phyloP scores from a whole-genome alignment of 2,797 vertebrate species.

The Peromyscus aztecus region DNA sequence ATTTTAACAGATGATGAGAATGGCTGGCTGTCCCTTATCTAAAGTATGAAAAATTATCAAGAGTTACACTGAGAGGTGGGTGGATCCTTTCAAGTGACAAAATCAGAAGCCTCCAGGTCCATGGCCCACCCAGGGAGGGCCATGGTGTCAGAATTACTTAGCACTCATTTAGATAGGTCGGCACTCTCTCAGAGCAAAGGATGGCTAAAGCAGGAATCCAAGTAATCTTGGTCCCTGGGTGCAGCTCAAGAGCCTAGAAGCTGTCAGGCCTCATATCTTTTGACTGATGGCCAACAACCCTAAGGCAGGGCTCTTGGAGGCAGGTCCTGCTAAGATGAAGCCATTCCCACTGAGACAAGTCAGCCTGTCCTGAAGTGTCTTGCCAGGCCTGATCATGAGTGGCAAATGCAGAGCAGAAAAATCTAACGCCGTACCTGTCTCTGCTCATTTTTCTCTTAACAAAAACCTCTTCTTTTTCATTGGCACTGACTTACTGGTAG shows the following conservation, averaged over 20 bases:
- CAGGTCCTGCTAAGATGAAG: not conserved
- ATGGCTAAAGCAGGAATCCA: not conserved
- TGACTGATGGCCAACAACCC: not conserved
- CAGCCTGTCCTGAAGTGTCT: not conserved
- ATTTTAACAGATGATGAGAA: constrained; percentile 53
- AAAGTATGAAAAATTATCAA: constrained; percentile 60
- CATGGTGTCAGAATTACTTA: constrained; percentile 71
- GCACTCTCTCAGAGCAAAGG: constrained; percentile 25
- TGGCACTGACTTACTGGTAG: not conserved
- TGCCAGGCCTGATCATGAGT: not conserved
- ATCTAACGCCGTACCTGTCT: not conserved
- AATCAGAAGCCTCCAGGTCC: constrained; percentile 78
- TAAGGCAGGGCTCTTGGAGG: not conserved
- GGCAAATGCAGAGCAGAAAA: not conserved
- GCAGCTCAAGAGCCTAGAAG: not conserved
- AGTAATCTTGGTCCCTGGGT: not conserved
- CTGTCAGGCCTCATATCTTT: constrained; percentile 15
- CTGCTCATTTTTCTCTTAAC: constrained; percentile 44
- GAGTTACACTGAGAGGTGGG: constrained; percentile 74
- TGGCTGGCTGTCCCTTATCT: constrained; percentile 29
- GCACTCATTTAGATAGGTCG: constrained; percentile 60
- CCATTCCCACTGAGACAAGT: no score
- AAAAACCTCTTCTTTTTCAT: not conserved
- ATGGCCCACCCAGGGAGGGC: constrained; percentile 49
- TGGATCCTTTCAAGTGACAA: constrained; percentile 77